Conservation (phyloP, 2,888 invertebrate species). For the Acrobasis repandana region DNA sequence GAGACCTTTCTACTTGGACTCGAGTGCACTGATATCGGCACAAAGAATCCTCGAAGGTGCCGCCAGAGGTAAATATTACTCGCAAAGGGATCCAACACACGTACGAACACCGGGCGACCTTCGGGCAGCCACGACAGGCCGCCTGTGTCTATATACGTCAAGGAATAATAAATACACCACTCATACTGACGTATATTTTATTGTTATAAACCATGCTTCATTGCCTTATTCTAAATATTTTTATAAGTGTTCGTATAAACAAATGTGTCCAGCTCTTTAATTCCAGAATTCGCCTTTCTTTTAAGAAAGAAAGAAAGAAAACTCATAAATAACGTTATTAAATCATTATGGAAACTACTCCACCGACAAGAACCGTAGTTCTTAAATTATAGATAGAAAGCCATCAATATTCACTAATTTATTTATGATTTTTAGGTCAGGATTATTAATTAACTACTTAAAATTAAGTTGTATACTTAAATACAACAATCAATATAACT, state of each 20-base stretch:
- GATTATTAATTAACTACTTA: no score
- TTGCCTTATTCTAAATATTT: neutral
- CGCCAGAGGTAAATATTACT: neutral
- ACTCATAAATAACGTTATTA: no score
- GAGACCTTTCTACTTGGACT: neutral
- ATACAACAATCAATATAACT: no score
- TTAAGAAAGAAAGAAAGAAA: no score
- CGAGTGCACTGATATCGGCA: neutral
- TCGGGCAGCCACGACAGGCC: neutral
- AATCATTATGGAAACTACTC: no score
- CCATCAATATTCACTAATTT: no score
- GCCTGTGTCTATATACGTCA: conserved; percentile 12
- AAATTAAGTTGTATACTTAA: no score
- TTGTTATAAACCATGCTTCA: neutral
- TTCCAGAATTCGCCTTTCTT: neutral
- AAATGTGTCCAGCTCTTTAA: neutral
- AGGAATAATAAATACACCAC: conserved; percentile 10
- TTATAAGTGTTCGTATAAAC: neutral
- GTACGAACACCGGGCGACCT: conserved; percentile 3
- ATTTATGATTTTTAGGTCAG: no score
- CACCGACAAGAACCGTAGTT: no score
- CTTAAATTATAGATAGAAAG: no score
- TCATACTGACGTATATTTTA: conserved; percentile 3
- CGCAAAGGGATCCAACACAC: conserved; percentile 3
- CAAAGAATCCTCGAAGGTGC: conserved; percentile 7